Base-by-base conservation (phyloP, 2,797 vertebrate genomes). In the Hippocampus kuda region DNA sequence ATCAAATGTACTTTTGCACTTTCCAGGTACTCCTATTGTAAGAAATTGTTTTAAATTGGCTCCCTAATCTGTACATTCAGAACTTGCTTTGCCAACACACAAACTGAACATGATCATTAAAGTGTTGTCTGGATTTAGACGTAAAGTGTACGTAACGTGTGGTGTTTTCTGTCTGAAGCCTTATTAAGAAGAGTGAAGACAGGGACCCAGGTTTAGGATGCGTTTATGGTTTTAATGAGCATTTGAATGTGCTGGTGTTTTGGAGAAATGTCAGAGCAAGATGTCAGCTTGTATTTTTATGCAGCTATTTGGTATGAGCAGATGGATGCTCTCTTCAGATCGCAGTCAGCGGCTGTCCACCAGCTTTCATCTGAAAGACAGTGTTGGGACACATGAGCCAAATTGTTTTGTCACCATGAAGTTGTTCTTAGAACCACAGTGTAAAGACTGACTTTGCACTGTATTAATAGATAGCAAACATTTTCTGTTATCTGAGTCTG, bases 11-110 rank as follows among this genome's bases (percentile, higher is more conserved):
- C 88, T 90, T 94, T 94, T 95, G 94, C 95, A 96, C 95, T 95
- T 96, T 94, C 91, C 92, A 91, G 92, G 92, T 91, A 93, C 91
- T 92, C 44, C 89, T 91, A 92, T 94, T 93, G 91, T 95, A 94
- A 92, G 72, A 89, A 88, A 81, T 86, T 83, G 92, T 93, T 94
- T 93, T 92, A 92, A 89, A 92, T 90, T 53, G 89, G 89, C 90
- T 90, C 86, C 88, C 88, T 91, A 88, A 90, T 92, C 93, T 97
- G 94, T 98, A 95, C 83, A 93, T 94, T 7, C 34, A 38, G 34
- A 38, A 94, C 85, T 85, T 53, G 88, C 88, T 94, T 95, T 96
- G 92, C 95, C 94, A 92, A 93, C 92, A 93, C 92, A 91, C 87
- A 88, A 78, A 85, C 81, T 88, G 86, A 91, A 88, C 90, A 84